Conservation (phyloP, 1,140 invertebrate species). For the Pachyrhynchus sulphureomaculatus region DNA sequence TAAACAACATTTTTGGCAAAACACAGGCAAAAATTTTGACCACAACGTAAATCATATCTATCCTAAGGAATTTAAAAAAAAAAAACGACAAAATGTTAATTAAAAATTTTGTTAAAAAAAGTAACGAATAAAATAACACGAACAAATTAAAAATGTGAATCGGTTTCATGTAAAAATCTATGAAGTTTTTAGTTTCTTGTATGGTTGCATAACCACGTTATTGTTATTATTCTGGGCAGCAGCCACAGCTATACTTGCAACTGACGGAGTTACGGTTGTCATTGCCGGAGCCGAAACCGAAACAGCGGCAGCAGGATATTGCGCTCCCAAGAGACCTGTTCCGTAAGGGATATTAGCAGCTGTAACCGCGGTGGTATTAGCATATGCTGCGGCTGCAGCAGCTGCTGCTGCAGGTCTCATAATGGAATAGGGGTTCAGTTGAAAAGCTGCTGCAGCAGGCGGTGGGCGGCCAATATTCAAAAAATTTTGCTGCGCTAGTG, state of each 20-base stretch:
- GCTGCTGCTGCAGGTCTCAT: constrained; percentile 37
- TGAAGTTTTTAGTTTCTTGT: constrained; percentile 86
- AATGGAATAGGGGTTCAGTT: constrained; percentile 55
- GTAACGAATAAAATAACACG: constrained; percentile 33
- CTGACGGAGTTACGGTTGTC: constrained; percentile 42
- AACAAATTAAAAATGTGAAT: constrained; percentile 24
- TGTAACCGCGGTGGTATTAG: constrained; percentile 50
- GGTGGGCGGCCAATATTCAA: constrained; percentile 62
- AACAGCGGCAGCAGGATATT: constrained; percentile 37
- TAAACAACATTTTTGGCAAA: constrained; percentile 9
- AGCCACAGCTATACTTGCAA: constrained; percentile 43
- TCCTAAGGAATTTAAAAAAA: not conserved
- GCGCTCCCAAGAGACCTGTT: constrained; percentile 52
- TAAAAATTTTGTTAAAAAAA: not conserved
- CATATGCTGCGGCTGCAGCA: constrained; percentile 45
- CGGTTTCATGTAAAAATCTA: constrained; percentile 54
- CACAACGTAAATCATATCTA: not conserved
- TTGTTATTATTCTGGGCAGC: constrained; percentile 53
- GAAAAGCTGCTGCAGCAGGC: constrained; percentile 46
- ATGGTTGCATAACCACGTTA: constrained; percentile 71
- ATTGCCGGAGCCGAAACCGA: constrained; percentile 46
- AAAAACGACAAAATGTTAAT: constrained; percentile 1
- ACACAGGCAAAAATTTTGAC: constrained; percentile 14
- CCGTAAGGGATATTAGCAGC: constrained; percentile 45
- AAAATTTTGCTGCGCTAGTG: constrained; percentile 54